A percentile compares a stretch with the other conserved stretches of the same genome.
Conservation (phyloP, 2,888 invertebrate species). For the Rhyacophila evoluta region DNA sequence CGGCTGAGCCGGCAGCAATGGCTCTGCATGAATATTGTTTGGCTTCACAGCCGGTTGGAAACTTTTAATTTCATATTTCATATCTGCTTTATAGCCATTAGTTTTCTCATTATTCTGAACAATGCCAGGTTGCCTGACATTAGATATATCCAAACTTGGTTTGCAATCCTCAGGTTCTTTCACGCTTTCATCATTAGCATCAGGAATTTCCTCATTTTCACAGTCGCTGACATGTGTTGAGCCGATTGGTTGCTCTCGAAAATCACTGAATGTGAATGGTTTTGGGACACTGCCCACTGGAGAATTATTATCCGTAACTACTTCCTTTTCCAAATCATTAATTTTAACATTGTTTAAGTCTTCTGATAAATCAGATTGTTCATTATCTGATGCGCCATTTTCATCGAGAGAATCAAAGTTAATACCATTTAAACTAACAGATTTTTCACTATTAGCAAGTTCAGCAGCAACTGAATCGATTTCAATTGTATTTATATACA, state of each 20-base stretch:
- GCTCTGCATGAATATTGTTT: slow-evolving; percentile 65
- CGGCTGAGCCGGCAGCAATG: slow-evolving; percentile 75
- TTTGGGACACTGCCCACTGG: slow-evolving; percentile 59
- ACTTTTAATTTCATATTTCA: slow-evolving; percentile 38
- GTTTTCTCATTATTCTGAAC: slow-evolving; percentile 39
- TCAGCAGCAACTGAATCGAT: slow-evolving; percentile 51
- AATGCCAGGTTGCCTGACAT: slow-evolving; percentile 58
- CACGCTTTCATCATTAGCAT: slow-evolving; percentile 27
- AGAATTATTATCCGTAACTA: slow-evolving; percentile 64
- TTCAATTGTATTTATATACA: slow-evolving; percentile 63
- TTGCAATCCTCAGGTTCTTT: slow-evolving; percentile 57
- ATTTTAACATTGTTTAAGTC: slow-evolving; percentile 32
- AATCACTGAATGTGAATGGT: slow-evolving; percentile 72
- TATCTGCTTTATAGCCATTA: slow-evolving; percentile 32
- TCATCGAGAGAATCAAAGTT: slow-evolving; percentile 64
- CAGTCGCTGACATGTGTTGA: slow-evolving; percentile 52
- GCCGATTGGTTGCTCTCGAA: slow-evolving; percentile 65
- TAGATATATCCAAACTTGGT: slow-evolving; percentile 61
- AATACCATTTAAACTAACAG: slow-evolving; percentile 61
- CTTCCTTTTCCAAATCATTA: slow-evolving; percentile 31
- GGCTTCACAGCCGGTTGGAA: slow-evolving; percentile 59
- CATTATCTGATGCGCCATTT: slow-evolving; percentile 60
- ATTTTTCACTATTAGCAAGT: slow-evolving; percentile 48
- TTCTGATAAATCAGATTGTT: slow-evolving; percentile 61
- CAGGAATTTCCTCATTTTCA: slow-evolving; percentile 54